Percentiles rank a stretch among this genome's conserved stretches.
These are phyloP conservation scores for Scaptomyza cyrtandrae DNA, from an alignment of 2,888 invertebrate genomes.

Conservation along the genomic window DNA sequence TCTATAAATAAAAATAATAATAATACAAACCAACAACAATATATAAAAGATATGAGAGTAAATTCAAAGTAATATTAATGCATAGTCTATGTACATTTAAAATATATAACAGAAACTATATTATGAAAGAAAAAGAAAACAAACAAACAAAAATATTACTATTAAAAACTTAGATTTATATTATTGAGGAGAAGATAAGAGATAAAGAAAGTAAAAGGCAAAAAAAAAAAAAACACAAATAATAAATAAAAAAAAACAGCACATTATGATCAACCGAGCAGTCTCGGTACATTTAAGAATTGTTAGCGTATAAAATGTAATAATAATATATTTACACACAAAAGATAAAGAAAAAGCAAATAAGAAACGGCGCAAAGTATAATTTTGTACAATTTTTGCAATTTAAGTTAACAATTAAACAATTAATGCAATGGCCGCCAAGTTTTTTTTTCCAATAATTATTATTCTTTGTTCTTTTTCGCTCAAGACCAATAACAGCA, in stretches of 20 bases:
- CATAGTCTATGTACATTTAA: slow-evolving; percentile 78
- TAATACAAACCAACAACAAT: slow-evolving; percentile 14
- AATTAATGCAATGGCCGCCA: slow-evolving; percentile 63
- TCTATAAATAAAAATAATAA: slow-evolving; percentile 66
- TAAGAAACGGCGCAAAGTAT: slow-evolving; percentile 61
- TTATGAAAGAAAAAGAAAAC: slow-evolving; percentile 42
- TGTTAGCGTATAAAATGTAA: slow-evolving; percentile 74
- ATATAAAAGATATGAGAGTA: slow-evolving; percentile 24
- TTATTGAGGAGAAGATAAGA: slow-evolving; percentile 55
- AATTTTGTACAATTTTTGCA: slow-evolving; percentile 79
- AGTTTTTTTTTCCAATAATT: slow-evolving; percentile 40
- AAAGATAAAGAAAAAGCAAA: slow-evolving; percentile 11
- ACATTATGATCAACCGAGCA: slow-evolving; percentile 62
- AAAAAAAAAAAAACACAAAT: slow-evolving; percentile 14
- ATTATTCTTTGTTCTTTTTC: slow-evolving; percentile 46
- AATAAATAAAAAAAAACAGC: slow-evolving; percentile 32
- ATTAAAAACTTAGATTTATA: slow-evolving; percentile 71
- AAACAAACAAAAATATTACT: slow-evolving; percentile 47
- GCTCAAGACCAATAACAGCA: slow-evolving; percentile 59
- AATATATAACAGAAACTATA: slow-evolving; percentile 74
- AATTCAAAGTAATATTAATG: slow-evolving; percentile 68
- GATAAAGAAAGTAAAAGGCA: slow-evolving; percentile 1
- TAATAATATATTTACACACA: slow-evolving; percentile 50
- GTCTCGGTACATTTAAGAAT: slow-evolving; percentile 67
- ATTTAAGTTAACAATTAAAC: slow-evolving; percentile 65